phyloP scores from a whole-genome alignment of 1,140 invertebrate species.

The Leptopilina boulardi region DNA sequence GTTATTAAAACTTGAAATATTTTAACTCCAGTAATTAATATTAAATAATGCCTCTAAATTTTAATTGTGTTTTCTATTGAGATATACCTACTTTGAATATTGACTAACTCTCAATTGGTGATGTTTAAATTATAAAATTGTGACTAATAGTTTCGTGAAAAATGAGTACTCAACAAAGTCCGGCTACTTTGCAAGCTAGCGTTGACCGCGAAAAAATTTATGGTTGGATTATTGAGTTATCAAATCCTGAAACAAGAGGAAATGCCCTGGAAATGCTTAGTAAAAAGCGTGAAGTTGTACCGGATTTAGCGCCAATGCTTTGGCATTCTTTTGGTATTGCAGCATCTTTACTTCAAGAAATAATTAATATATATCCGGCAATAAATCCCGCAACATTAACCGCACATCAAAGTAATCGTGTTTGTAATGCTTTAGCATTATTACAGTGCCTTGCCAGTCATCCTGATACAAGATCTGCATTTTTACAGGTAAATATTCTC shows the following conservation, averaged over 20 bases:
- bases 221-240: constrained; percentile 96
- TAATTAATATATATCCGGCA: constrained; percentile 97
- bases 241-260: constrained; percentile 95
- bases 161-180: constrained; percentile 75
- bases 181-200: constrained; percentile 75
- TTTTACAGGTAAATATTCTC: constrained; percentile 82
- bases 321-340: constrained; percentile 99
- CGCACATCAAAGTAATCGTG: constrained; percentile 94
- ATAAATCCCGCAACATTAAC: constrained; percentile 98
- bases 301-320: constrained; percentile 97
- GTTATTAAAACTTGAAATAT: no score
- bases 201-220: constrained; percentile 91
- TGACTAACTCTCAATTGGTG: no score
- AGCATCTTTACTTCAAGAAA: constrained; percentile 95
- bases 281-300: constrained; percentile 97
- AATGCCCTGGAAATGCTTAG: constrained; percentile 97
- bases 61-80: no score
- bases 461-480: constrained; percentile 95
- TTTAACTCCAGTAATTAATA: no score
- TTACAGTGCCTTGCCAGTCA: constrained; percentile 99
- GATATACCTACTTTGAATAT: no score
- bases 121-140: no score
- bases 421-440: constrained; percentile 98
- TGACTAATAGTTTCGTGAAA: background rate
- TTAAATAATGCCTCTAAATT: no score